Evolutionary conservation across 2,113 vertebrate species (phyloP), one percentile per base, ranked within the genome.

Genomic region (Melierax canorus): DNA sequence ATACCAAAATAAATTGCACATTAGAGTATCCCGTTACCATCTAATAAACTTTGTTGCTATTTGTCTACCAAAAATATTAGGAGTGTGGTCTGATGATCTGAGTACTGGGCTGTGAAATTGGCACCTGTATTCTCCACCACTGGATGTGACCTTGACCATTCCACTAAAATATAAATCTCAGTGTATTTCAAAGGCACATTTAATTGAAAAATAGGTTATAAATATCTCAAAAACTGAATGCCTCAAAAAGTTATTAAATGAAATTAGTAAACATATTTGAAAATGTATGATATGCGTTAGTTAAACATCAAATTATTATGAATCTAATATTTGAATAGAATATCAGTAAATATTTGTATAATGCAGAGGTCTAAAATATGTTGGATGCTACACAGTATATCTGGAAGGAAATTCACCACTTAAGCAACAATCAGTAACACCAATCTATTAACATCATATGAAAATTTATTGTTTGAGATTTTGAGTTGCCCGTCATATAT

Each of bases 21-120:
- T 72, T 85, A 66, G 24, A 30, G 18, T 48, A 63, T 8, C 56
- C 39, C 72, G 26, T 64, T 90, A 36, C 12, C 10, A 36, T 64
- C 67, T 94, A 93, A 74, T 94, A 90, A 92, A 88, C 15, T 85
- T 58, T 48, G 39, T 79, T 82, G 48, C 27, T 83, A n/a, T 90
- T 94, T 73, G 39, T 90, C 92, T 76, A 92, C 78, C 58, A 92
- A 95, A 97, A 86, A 64, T 76, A 93, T 86, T 86, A 88, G 34
- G 24, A 78, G 24, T 60, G 66, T 79, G 78, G 27, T 95, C 71
- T 76, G 32, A 30, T 74, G 58, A 50, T 88, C 71, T 60, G 78
- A 90, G 69, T 90, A 88, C 66, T 68, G 53, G 74, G 45, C 92
- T 94, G 63, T 96, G 92, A 92, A 94, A 94, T 86, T 90, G 58